Base-by-base conservation (phyloP, 2,113 vertebrate species). In the Istiophorus platypterus region DNA sequence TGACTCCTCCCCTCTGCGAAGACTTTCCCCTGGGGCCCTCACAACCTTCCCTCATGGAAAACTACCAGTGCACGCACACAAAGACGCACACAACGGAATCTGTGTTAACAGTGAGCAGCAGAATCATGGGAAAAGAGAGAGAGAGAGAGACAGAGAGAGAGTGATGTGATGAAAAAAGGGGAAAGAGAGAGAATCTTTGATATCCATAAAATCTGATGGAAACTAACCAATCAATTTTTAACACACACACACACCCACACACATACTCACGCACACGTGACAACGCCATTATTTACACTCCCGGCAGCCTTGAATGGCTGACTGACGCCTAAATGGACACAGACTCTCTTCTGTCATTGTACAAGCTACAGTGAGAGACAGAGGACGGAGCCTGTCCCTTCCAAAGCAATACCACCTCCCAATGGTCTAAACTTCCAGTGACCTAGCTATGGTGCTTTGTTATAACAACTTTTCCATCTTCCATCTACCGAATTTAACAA, bases 21-120 rank as follows among this genome's bases (percentile, higher is more conserved):
- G 71, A 85, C 81, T 72, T 85, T 85, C 83, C 88, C 71, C 61
- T 82, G 83, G 58, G 85, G 68, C 76, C 83, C 63, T 73, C 67
- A 56, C 81, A 78, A 67, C 73, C 78, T 82, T 78, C 78, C 85
- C 85, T 92, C 82, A 88, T 93, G 92, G 92, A 93, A 93, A 92
- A 93, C 85, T 92, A 92, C 91, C 80, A 90, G 85, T 26, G 20
- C 18, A 8, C 64, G 39, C 41, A 78, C 57, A 51, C 63, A 73
- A 59, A 66, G 70, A 47, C 64, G 65, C 42, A 71, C 71, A 83
- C 51, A 77, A 20, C 12, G 12, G 41, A 22, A 45, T 42, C 57
- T 58, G 56, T 56, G 42, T 49, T 42, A 27, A 13, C 69, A 72
- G 62, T 57, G 74, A 34, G 70, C 63, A 22, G 29, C 22, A 51